Evolutionary conservation across 1,140 invertebrate species (phyloP).

Genomic region (Nephila pilipes): DNA sequence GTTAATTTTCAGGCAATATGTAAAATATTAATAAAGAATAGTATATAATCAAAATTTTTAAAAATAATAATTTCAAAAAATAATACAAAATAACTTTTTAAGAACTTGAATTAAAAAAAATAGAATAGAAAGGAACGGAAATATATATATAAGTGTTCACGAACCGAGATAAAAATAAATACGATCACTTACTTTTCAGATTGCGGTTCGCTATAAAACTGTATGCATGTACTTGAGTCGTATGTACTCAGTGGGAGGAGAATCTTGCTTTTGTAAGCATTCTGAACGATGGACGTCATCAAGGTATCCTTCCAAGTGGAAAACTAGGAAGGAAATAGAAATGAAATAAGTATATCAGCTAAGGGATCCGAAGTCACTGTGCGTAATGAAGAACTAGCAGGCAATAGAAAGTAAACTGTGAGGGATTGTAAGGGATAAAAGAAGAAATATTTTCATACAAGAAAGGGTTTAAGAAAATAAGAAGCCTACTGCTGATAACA

Average conservation of each 20-base stretch:
- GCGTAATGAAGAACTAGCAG: too few relatives aligned
- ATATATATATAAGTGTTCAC: neutral
- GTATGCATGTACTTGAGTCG: conserved; percentile 56
- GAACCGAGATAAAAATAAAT: neutral
- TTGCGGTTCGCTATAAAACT: conserved; percentile 48
- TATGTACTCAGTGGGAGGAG: conserved; percentile 39
- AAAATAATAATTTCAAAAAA: neutral
- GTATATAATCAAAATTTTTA: too few relatives aligned
- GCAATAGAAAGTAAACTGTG: too few relatives aligned
- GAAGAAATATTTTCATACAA: too few relatives aligned
- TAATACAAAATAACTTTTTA: neutral
- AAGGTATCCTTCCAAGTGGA: conserved; percentile 25
- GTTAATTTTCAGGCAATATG: too few relatives aligned
- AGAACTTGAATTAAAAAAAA: neutral
- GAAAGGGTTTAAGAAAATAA: too few relatives aligned
- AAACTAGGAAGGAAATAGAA: neutral
- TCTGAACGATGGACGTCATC: conserved; percentile 23
- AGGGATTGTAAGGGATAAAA: too few relatives aligned
- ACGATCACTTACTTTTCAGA: neutral
- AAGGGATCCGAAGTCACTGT: too few relatives aligned
- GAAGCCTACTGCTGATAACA: too few relatives aligned
- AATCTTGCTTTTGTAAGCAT: conserved; percentile 44
- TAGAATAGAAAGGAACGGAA: neutral
- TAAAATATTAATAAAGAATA: too few relatives aligned
- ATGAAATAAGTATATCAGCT: too few relatives aligned